A percentile compares a stretch with the other conserved stretches of the same genome.
Conservation (phyloP, 2,797 vertebrate genomes). For the Glyptemys insculpta region DNA sequence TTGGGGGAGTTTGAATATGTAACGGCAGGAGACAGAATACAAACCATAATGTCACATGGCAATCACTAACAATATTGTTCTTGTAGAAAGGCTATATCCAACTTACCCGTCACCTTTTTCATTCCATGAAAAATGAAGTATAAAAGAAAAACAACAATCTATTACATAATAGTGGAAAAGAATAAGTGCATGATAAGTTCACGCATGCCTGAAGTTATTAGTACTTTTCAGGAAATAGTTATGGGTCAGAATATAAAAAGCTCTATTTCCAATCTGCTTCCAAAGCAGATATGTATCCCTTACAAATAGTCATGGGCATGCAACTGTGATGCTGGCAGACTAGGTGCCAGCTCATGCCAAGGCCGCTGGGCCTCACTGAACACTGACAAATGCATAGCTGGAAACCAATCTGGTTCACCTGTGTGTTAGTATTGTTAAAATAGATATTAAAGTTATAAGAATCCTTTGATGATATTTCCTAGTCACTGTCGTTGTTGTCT, state of each 20-base stretch:
- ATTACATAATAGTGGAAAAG: not conserved
- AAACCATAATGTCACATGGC: slow-evolving; percentile 14
- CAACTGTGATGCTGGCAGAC: not conserved
- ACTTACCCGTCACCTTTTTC: not conserved
- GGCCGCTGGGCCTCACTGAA: not conserved
- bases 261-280: not conserved
- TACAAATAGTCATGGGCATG: not conserved
- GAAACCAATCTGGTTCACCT: not conserved
- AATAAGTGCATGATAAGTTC: not conserved
- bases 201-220: not conserved
- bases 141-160: not conserved
- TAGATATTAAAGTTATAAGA: not conserved
- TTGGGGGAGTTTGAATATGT: slow-evolving; percentile 9
- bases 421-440: not conserved
- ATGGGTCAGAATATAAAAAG: not conserved
- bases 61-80: not conserved
- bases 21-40: not conserved
- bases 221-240: not conserved
- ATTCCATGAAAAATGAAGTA: not conserved
- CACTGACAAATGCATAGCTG: not conserved
- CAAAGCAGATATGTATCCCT: not conserved
- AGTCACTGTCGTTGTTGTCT: not conserved
- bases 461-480: not conserved
- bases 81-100: slow-evolving; percentile 12
- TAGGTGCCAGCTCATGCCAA: not conserved